Conservation (phyloP, 2,888 invertebrate genomes). For the Scaptomyza flava region DNA sequence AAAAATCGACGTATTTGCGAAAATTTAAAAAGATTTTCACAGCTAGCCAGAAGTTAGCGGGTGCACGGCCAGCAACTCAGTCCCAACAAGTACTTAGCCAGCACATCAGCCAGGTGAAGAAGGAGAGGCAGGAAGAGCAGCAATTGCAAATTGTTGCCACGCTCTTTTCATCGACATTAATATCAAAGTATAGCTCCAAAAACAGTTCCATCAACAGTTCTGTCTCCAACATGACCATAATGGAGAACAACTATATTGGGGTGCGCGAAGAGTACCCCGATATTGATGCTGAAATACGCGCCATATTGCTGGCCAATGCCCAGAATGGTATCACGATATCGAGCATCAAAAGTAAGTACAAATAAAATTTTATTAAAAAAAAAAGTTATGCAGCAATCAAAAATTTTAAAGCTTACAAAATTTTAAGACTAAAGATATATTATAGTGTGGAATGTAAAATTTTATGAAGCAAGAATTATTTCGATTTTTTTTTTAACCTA, state of each 20-base stretch:
- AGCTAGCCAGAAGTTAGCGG: slow-evolving; percentile 19
- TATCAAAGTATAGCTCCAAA: slow-evolving; percentile 42
- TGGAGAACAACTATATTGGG: slow-evolving; percentile 62
- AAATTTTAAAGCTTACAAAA: no score
- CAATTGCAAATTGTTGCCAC: slow-evolving; percentile 67
- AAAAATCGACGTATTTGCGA: slow-evolving; percentile 45
- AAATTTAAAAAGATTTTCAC: slow-evolving; percentile 57
- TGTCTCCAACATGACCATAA: slow-evolving; percentile 75
- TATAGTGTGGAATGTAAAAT: no score
- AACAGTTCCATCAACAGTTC: slow-evolving; percentile 2
- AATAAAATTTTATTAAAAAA: background rate
- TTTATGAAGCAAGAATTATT: no score
- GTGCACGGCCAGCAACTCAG: slow-evolving; percentile 4
- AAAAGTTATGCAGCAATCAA: background rate
- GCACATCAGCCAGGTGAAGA: slow-evolving; percentile 2
- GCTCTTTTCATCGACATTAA: slow-evolving; percentile 72
- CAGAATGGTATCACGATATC: slow-evolving; percentile 82
- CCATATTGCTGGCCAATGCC: slow-evolving; percentile 81
- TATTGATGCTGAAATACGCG: slow-evolving; percentile 79
- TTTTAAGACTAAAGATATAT: no score
- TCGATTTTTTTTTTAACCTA: no score
- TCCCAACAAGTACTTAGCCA: slow-evolving; percentile 7
- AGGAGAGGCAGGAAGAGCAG: slow-evolving; percentile 28
- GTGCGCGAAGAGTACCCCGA: slow-evolving; percentile 79
- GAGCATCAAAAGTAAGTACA: slow-evolving; percentile 79